Evolutionary conservation across 64 coral and sea anemone genomes (phyloP).

Genomic region (Montipora efflorescens): DNA sequence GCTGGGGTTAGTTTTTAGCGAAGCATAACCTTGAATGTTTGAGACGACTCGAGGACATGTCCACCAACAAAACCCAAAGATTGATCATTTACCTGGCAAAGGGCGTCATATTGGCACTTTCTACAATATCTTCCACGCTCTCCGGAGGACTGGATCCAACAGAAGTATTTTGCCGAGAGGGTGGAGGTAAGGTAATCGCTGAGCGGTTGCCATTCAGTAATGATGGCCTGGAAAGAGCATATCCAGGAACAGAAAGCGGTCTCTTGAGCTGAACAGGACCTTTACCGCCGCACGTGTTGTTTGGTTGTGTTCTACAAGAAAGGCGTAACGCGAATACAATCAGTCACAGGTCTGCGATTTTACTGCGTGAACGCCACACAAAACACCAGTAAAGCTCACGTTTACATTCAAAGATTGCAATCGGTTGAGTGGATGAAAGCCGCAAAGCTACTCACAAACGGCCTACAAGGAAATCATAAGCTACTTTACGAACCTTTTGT

Average conservation of each 20-base stretch:
- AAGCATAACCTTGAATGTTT: no score
- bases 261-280: slow-evolving; percentile 1
- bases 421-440: no score
- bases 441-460: no score
- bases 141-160: slow-evolving; percentile 66
- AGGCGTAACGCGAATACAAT: neutral
- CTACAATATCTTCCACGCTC: slow-evolving; percentile 76
- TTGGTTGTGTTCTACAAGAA: neutral
- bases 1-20: no score
- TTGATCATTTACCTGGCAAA: slow-evolving; percentile 42
- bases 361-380: no score
- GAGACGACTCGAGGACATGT: no score
- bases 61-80: neutral
- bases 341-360: no score
- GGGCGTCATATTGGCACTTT: slow-evolving; percentile 72
- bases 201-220: neutral
- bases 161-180: slow-evolving; percentile 46
- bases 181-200: slow-evolving; percentile 16
- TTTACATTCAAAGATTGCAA: no score
- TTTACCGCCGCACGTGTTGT: neutral
- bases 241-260: slow-evolving; percentile 27
- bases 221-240: neutral
- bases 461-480: no score
- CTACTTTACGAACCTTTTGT: no score
- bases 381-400: no score